A percentile compares a stretch with the other conserved stretches of the same genome.
Evolutionary conservation across 1,140 invertebrate genomes (phyloP).

Genomic region (Drosophila mayri): DNA sequence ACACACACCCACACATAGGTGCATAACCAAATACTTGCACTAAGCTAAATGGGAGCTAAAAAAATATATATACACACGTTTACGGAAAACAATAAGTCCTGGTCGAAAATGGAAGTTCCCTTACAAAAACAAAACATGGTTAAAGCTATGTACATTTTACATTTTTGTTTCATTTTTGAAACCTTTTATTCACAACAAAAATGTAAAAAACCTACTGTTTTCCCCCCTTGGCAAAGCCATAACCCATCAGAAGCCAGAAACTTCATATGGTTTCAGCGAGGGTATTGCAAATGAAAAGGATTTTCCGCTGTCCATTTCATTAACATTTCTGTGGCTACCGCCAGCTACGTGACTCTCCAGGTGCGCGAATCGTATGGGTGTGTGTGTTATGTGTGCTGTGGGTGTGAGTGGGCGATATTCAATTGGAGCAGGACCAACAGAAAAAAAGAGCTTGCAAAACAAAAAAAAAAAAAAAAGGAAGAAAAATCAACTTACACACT

Average conservation of each 20-base stretch:
- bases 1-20: conserved; percentile 27
- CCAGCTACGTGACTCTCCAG: conserved; percentile 47
- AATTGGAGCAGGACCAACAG: conserved; percentile 28
- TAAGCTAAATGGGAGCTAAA: conserved; percentile 20
- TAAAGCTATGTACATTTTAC: neutral
- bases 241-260: too few species aligned
- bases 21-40: conserved; percentile 32
- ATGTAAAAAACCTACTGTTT: neutral
- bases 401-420: conserved; percentile 28
- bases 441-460: neutral
- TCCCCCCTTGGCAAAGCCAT: too few species aligned
- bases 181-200: neutral
- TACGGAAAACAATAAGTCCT: neutral
- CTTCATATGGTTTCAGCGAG: neutral
- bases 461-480: neutral
- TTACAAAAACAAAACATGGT: neutral
- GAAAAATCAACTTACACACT: conserved; percentile 31
- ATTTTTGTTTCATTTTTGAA: too few species aligned
- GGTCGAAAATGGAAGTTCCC: neutral
- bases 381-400: conserved; percentile 12
- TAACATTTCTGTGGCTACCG: conserved; percentile 56
- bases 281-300: conserved; percentile 28
- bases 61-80: neutral
- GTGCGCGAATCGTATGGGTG: conserved; percentile 19
- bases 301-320: conserved; percentile 66